Percentiles rank a stretch among this genome's conserved stretches.
These are phyloP conservation scores for Corythucha ciliata DNA, from an alignment of 2,888 invertebrate species.

Conservation along the genomic window DNA sequence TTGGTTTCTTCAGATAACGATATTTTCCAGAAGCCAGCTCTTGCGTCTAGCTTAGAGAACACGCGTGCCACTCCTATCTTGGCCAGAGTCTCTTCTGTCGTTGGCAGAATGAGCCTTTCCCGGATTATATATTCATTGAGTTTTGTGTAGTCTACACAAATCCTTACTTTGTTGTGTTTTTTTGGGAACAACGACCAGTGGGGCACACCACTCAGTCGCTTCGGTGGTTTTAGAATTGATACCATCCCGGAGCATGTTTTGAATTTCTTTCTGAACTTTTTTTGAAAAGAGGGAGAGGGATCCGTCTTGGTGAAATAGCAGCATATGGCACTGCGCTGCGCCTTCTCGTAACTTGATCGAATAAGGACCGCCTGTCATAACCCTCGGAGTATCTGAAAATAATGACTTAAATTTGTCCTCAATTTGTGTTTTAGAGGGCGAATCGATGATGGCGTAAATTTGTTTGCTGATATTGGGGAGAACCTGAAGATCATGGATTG, in stretches of 20 bases:
- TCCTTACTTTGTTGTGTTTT: not conserved
- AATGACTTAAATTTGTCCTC: no score
- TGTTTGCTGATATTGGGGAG: no score
- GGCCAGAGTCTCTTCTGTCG: conserved; percentile 12
- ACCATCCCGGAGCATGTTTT: not conserved
- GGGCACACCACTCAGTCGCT: conserved; percentile 4
- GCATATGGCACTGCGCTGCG: no score
- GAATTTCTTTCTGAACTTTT: not conserved
- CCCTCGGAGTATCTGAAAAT: no score
- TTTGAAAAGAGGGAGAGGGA: no score
- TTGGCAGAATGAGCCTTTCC: conserved; percentile 14
- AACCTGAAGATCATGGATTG: no score
- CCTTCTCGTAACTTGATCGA: no score
- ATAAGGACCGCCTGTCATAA: no score
- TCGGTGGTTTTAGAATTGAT: not conserved
- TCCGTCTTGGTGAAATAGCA: no score
- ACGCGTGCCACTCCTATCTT: not conserved
- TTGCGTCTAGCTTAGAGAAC: conserved; percentile 34
- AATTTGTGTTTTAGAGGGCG: no score
- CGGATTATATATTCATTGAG: conserved; percentile 1
- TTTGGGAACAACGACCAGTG: not conserved
- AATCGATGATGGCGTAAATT: no score
- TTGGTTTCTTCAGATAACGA: conserved; percentile 24
- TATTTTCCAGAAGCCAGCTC: conserved; percentile 35
- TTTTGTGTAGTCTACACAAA: conserved; percentile 5